These are phyloP conservation scores for Folsomia candida DNA, from an alignment of 2,888 invertebrate species.

Conservation along the genomic window DNA sequence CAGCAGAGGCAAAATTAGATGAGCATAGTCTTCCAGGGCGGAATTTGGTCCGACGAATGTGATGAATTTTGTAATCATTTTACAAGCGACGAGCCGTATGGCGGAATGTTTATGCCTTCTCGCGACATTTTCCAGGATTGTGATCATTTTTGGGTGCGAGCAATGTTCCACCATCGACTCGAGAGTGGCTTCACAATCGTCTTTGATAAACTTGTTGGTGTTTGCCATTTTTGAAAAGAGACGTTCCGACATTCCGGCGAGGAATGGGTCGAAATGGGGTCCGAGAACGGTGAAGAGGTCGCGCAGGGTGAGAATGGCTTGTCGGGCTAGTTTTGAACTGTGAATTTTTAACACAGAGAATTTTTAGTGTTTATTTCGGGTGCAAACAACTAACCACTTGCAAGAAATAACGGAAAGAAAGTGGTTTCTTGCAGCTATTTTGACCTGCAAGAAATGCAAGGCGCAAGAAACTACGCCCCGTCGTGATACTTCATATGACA, in stretches of 20 bases:
- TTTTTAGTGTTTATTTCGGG: too few species aligned
- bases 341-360: background rate
- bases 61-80: background rate
- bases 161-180: constrained; percentile 1
- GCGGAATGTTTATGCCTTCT: background rate
- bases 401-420: too few species aligned
- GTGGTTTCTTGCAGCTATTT: too few species aligned
- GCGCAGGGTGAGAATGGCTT: background rate
- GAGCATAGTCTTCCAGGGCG: background rate
- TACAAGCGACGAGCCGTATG: background rate
- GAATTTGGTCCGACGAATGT: background rate
- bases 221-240: constrained; percentile 1
- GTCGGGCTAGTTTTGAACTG: constrained; percentile 6
- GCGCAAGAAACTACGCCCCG: too few species aligned
- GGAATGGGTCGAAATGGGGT: background rate
- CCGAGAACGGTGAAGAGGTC: constrained; percentile 4
- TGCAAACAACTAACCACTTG: too few species aligned
- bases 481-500: too few species aligned
- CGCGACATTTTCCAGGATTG: background rate
- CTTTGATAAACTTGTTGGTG: constrained; percentile 12
- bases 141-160: background rate
- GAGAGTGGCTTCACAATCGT: background rate
- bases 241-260: background rate
- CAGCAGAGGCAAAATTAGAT: background rate
- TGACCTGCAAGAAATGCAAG: too few species aligned